These are phyloP conservation scores for Hypena proboscidalis DNA, from an alignment of 2,888 invertebrate genomes.

Conservation along the genomic window DNA sequence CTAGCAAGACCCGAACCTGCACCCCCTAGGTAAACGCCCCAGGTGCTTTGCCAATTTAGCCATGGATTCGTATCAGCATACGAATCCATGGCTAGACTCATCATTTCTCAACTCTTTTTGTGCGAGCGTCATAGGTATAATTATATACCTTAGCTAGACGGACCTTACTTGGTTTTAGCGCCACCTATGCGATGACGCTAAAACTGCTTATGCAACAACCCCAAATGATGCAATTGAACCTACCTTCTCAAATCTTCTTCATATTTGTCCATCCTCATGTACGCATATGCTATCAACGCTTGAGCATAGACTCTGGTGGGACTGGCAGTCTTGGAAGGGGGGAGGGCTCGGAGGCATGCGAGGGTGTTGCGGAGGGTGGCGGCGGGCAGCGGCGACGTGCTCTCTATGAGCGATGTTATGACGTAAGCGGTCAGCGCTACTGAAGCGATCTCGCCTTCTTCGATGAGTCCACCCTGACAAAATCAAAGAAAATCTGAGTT, in stretches of 20 bases:
- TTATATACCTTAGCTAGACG: no score
- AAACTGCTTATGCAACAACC: no score
- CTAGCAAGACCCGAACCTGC: no score
- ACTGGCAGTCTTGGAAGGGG: conserved; percentile 54
- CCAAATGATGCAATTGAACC: no score
- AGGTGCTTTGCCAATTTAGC: no score
- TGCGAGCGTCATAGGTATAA: no score
- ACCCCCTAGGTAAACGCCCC: no score
- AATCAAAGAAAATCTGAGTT: not conserved
- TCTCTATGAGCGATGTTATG: conserved; percentile 87
- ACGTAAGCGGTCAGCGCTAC: conserved; percentile 89
- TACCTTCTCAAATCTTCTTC: conserved; percentile 61
- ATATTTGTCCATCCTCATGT: conserved; percentile 59
- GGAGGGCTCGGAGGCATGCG: conserved; percentile 84
- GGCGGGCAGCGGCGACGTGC: conserved; percentile 76
- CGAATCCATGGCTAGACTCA: no score
- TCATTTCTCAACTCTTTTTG: no score
- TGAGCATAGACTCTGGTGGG: conserved; percentile 65
- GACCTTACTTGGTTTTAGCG: no score
- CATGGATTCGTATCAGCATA: no score
- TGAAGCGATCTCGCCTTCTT: conserved; percentile 80
- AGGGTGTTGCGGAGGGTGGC: conserved; percentile 83
- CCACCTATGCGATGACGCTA: no score
- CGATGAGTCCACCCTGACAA: conserved; percentile 81
- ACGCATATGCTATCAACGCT: conserved; percentile 65